phyloP scores from a whole-genome alignment of 2,113 vertebrate species.

The Periophthalmus modestus region DNA sequence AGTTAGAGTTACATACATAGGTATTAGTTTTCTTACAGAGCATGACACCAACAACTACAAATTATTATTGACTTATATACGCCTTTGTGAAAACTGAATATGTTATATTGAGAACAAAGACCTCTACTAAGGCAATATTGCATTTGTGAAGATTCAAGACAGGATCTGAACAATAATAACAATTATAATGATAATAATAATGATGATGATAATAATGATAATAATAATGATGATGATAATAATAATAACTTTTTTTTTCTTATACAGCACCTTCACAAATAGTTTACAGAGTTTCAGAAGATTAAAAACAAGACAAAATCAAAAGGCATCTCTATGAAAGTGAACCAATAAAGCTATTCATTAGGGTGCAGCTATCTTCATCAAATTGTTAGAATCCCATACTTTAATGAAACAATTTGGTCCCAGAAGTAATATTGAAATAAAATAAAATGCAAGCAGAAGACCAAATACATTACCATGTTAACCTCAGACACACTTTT shows the following conservation, averaged over 20 bases:
- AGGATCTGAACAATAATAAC: too few relatives aligned
- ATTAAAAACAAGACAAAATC: background rate
- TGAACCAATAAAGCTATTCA: too few relatives aligned
- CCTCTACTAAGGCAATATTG: background rate
- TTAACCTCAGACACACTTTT: constrained; percentile 52
- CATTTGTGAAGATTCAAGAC: background rate
- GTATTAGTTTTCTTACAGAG: constrained; percentile 6
- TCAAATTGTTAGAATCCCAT: background rate
- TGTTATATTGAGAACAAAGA: too few relatives aligned
- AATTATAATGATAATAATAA: too few relatives aligned
- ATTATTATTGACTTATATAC: too few relatives aligned
- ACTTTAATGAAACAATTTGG: background rate
- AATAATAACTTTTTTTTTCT: too few relatives aligned
- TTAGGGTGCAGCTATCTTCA: background rate
- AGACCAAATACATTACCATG: constrained; percentile 36
- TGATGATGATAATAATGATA: too few relatives aligned
- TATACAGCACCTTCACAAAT: background rate
- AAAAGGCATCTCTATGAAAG: too few relatives aligned
- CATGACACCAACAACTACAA: constrained; percentile 14
- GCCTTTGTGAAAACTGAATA: too few relatives aligned
- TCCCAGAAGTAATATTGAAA: background rate
- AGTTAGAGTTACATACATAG: constrained; percentile 9
- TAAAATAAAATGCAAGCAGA: background rate
- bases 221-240: too few relatives aligned
- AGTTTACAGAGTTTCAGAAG: too few relatives aligned